phyloP scores from a whole-genome alignment of 2,888 invertebrate species.

The Nephrotoma appendiculata region DNA sequence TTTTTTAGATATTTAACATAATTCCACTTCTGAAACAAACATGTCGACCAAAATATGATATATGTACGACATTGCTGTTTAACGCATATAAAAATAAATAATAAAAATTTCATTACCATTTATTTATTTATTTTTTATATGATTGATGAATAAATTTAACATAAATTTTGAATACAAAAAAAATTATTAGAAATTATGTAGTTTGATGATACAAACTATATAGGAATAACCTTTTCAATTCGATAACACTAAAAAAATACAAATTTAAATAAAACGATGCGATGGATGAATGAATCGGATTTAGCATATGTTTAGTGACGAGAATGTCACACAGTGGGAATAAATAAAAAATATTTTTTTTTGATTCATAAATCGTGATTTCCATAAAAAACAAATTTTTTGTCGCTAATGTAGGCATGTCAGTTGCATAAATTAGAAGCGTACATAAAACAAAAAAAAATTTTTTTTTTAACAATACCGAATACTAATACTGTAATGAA shows the following conservation, averaged over 20 bases:
- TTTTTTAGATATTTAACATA: too few relatives aligned
- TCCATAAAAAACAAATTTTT: neutral
- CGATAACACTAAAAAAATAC: neutral
- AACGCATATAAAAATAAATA: neutral
- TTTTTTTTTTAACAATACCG: neutral
- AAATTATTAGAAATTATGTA: neutral
- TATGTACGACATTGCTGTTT: neutral
- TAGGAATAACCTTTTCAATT: neutral
- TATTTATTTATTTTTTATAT: neutral
- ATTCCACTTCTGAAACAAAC: neutral
- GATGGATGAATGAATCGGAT: neutral
- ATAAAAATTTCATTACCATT: neutral
- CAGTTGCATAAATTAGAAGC: neutral
- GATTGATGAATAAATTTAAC: neutral
- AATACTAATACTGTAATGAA: neutral
- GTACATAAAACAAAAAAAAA: neutral
- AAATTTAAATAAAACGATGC: neutral
- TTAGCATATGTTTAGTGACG: neutral
- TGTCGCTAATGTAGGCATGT: neutral
- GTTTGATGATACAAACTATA: neutral
- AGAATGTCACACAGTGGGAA: neutral
- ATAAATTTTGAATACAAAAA: neutral
- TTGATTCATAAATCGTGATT: neutral
- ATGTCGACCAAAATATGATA: neutral
- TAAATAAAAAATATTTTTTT: neutral